A percentile compares a stretch with the other conserved stretches of the same genome.
phyloP scores from a whole-genome alignment of 2,113 vertebrate genomes.

The Apaloderma vittatum region DNA sequence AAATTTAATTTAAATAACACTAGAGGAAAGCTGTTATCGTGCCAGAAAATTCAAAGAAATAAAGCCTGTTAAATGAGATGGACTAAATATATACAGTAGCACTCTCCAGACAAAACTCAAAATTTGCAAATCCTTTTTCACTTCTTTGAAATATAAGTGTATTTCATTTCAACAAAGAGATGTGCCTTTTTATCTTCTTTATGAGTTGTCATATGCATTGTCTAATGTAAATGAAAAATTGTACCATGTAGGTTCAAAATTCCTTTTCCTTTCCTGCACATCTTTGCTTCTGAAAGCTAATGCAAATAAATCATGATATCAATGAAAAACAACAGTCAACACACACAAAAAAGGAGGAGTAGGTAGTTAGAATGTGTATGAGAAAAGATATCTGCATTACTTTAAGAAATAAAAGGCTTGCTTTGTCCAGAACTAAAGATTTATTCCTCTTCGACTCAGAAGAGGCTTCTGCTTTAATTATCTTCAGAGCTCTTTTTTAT shows the following conservation, averaged over 20 bases:
- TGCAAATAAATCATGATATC: neutral
- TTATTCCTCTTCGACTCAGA: neutral
- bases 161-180: neutral
- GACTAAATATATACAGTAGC: neutral
- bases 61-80: neutral
- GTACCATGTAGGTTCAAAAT: neutral
- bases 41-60: neutral
- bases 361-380: neutral
- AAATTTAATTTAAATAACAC: neutral
- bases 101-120: neutral
- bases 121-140: constrained; percentile 23
- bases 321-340: neutral
- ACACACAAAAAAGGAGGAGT: neutral
- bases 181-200: constrained; percentile 35
- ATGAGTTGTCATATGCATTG: neutral
- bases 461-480: neutral
- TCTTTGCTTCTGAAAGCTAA: neutral
- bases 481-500: neutral
- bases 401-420: neutral
- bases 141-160: neutral
- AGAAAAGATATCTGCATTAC: neutral
- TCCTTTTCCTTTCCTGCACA: neutral
- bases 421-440: neutral
- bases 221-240: constrained; percentile 18
- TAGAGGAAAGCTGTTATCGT: neutral